phyloP scores from a whole-genome alignment of 2,888 invertebrate species.

The Lepidocyrtinus sp. region DNA sequence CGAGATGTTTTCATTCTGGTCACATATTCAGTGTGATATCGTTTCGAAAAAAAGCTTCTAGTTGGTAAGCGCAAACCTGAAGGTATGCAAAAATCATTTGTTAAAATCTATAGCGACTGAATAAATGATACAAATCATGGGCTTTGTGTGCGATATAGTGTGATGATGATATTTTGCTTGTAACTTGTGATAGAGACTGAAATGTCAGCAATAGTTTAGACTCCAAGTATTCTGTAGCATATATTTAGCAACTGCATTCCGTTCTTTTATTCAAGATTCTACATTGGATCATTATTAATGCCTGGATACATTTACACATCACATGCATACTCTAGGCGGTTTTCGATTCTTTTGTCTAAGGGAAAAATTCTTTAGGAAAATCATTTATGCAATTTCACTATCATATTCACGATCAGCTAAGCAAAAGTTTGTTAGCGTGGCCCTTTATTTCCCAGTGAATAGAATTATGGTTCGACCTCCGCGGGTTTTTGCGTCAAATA shows the following conservation, averaged over 20 bases:
- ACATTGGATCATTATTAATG: conserved; percentile 31
- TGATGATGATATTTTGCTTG: conserved; percentile 3
- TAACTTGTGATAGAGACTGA: neutral
- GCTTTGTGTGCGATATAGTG: neutral
- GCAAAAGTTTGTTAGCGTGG: conserved; percentile 15
- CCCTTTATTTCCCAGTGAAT: neutral
- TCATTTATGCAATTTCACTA: conserved; percentile 27
- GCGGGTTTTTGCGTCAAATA: neutral
- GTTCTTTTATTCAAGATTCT: too few species aligned
- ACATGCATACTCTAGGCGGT: conserved; percentile 9
- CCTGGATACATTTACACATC: conserved; percentile 20
- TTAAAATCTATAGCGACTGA: neutral
- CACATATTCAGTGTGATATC: neutral
- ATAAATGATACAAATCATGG: conserved; percentile 8
- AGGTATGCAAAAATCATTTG: conserved; percentile 2
- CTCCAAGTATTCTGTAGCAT: too few species aligned
- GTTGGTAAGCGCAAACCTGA: neutral
- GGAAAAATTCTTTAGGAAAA: conserved; percentile 7
- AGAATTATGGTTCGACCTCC: conserved; percentile 5
- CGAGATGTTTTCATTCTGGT: neutral
- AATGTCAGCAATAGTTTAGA: neutral
- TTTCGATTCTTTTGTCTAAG: neutral
- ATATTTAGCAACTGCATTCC: too few species aligned
- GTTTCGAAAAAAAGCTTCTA: neutral
- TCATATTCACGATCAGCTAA: conserved; percentile 28